Evolutionary conservation across 2,113 vertebrate species (phyloP).

Genomic region (Oncorhynchus clarkii): DNA sequence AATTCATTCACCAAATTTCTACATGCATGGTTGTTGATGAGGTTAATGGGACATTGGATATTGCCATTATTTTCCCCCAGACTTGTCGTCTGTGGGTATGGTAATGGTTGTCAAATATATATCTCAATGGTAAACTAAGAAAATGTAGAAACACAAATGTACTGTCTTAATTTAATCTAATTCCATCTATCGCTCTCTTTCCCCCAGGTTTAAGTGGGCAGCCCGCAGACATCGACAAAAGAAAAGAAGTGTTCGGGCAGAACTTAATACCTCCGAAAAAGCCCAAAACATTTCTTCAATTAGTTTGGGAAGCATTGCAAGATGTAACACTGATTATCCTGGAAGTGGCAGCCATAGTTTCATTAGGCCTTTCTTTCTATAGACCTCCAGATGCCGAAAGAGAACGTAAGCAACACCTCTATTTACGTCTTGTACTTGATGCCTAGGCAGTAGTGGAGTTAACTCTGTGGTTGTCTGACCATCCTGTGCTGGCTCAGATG

Average conservation of each 20-base stretch:
- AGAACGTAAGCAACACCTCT: slow-evolving; percentile 77
- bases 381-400: slow-evolving; percentile 87
- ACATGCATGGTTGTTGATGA: not conserved
- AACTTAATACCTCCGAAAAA: slow-evolving; percentile 99
- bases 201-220: slow-evolving; percentile 92
- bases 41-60: not conserved
- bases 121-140: not conserved
- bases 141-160: not conserved
- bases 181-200: slow-evolving; percentile 24
- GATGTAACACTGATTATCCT: slow-evolving; percentile 99
- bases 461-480: no score
- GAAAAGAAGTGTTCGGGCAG: slow-evolving; percentile 91
- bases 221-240: slow-evolving; percentile 92
- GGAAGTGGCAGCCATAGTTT: slow-evolving; percentile 99
- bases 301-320: slow-evolving; percentile 99
- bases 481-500: no score
- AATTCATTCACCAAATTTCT: not conserved
- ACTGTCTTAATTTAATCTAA: not conserved
- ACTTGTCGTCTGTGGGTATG: not conserved
- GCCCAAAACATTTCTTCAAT: slow-evolving; percentile 99
- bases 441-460: not conserved
- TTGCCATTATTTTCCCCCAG: not conserved
- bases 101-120: not conserved
- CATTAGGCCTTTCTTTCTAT: slow-evolving; percentile 99
- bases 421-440: not conserved